These are phyloP conservation scores for Pomatorhinus ruficollis DNA, from an alignment of 2,113 vertebrate species.

Conservation along the genomic window DNA sequence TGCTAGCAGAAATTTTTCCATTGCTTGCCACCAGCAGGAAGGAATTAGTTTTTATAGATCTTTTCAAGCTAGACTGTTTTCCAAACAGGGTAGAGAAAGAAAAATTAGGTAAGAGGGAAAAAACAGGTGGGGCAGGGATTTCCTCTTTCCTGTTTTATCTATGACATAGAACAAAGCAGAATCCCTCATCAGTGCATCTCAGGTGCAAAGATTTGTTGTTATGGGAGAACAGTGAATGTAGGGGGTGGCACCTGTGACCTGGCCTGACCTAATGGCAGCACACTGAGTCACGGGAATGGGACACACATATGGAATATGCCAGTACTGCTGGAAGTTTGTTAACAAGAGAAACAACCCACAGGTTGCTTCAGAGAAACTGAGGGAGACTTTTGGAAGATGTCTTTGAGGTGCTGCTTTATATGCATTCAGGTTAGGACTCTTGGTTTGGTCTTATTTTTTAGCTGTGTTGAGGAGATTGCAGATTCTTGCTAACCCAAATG, in stretches of 20 bases:
- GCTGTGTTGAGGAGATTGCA: background rate
- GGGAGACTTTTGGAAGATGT: background rate
- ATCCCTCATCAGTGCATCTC: background rate
- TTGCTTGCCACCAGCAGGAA: background rate
- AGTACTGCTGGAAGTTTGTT: background rate
- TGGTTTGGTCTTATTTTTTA: background rate
- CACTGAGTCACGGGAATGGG: background rate
- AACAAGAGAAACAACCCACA: background rate
- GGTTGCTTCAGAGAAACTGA: background rate
- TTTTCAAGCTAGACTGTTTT: constrained; percentile 8
- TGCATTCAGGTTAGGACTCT: background rate
- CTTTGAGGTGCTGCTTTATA: background rate
- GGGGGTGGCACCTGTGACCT: background rate
- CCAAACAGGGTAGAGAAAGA: background rate
- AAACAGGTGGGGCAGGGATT: background rate
- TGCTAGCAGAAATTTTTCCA: background rate
- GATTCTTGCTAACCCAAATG: background rate
- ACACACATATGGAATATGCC: fast-evolving
- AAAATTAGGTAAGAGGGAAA: background rate
- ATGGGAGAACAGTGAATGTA: background rate
- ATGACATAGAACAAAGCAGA: background rate
- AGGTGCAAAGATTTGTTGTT: background rate
- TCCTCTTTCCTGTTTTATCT: constrained; percentile 49
- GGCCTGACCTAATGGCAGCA: background rate
- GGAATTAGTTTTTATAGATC: background rate